Evolutionary conservation across 2,888 invertebrate species (phyloP).

Genomic region (Chymomyza fuscimana): DNA sequence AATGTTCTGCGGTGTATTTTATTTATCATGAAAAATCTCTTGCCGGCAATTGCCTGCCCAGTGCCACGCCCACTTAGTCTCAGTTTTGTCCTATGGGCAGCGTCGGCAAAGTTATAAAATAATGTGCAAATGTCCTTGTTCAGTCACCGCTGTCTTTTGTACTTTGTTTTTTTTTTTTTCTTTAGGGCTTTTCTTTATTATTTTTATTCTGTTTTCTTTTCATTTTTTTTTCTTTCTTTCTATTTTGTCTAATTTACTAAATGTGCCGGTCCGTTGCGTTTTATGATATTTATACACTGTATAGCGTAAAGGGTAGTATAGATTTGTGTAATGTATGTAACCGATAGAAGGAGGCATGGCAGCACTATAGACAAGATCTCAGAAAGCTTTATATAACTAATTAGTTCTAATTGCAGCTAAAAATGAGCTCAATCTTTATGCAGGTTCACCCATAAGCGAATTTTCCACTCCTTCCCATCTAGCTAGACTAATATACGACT

Average conservation of each 20-base stretch:
- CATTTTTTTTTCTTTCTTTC: conserved; percentile 4
- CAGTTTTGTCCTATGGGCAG: not conserved
- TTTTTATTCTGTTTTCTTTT: not conserved
- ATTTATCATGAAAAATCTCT: conserved; percentile 69
- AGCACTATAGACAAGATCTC: too few species aligned
- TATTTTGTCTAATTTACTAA: conserved; percentile 45
- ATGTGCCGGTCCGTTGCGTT: conserved; percentile 35
- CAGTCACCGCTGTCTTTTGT: conserved; percentile 5
- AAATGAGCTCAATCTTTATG: too few species aligned
- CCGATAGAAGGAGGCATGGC: too few species aligned
- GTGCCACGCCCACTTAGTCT: not conserved
- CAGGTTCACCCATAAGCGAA: too few species aligned
- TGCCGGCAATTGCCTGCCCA: conserved; percentile 44
- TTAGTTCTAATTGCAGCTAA: too few species aligned
- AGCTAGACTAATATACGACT: too few species aligned
- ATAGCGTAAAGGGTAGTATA: too few species aligned
- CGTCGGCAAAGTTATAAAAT: conserved; percentile 42
- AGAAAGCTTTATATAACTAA: too few species aligned
- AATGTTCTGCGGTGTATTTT: conserved; percentile 72
- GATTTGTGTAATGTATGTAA: too few species aligned
- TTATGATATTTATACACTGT: conserved; percentile 26
- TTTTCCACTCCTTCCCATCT: too few species aligned
- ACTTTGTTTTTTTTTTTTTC: conserved; percentile 11
- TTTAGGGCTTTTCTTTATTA: conserved; percentile 7
- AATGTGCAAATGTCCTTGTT: conserved; percentile 41